Percentiles rank a stretch among this genome's conserved stretches.
Evolutionary conservation across 2,113 vertebrate genomes (phyloP).

Genomic region (Esox niger): DNA sequence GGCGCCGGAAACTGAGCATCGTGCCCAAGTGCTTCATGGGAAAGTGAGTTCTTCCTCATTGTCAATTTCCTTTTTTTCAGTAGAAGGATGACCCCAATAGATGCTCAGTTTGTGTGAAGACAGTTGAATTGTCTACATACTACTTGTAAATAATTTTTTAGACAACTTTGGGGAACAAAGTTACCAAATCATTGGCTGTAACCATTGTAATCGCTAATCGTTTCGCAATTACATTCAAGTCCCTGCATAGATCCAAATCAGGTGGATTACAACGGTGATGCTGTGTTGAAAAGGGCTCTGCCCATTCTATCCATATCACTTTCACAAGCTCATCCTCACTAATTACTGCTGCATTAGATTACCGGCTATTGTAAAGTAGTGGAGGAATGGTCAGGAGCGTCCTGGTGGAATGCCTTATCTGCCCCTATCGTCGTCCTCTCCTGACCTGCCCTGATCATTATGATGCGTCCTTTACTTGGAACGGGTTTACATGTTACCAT

Average conservation of each 20-base stretch:
- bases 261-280: conserved; percentile 36
- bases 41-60: conserved; percentile 84
- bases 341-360: conserved; percentile 47
- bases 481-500: conserved; percentile 28
- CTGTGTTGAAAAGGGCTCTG: background rate
- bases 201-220: background rate
- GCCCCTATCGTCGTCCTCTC: conserved; percentile 40
- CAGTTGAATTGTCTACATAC: too few relatives aligned
- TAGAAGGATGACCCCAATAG: background rate
- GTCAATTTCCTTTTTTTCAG: background rate
- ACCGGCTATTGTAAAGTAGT: conserved; percentile 42
- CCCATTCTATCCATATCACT: background rate
- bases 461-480: conserved; percentile 23
- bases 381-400: conserved; percentile 27
- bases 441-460: conserved; percentile 36
- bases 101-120: too few relatives aligned
- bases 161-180: background rate
- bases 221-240: too few relatives aligned
- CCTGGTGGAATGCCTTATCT: conserved; percentile 50
- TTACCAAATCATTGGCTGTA: background rate
- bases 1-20: conserved; percentile 93
- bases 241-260: background rate
- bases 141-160: too few relatives aligned
- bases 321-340: conserved; percentile 47
- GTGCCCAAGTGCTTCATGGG: conserved; percentile 98